A percentile compares a stretch with the other conserved stretches of the same genome.
Conservation (phyloP, 2,888 invertebrate species). For the Orthosia cruda region DNA sequence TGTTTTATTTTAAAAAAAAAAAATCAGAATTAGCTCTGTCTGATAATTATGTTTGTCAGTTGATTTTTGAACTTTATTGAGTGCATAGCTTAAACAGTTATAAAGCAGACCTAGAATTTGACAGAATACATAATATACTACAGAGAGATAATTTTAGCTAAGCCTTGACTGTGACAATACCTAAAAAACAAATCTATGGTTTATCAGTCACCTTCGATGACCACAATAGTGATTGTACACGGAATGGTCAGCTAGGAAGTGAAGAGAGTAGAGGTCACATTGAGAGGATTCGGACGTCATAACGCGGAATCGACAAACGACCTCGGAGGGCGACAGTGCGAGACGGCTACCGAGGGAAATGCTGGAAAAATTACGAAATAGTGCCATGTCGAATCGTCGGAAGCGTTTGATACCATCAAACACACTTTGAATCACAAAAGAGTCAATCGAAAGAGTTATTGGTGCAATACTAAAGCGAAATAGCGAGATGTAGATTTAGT, state of each 20-base stretch:
- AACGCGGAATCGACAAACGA: constrained; percentile 79
- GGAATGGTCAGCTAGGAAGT: constrained; percentile 78
- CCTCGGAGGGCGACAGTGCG: constrained; percentile 72
- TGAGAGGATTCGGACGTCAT: constrained; percentile 76
- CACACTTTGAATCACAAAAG: constrained; percentile 29
- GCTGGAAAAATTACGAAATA: constrained; percentile 59
- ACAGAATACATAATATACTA: not conserved
- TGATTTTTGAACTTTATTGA: too few species aligned
- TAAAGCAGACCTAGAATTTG: not conserved
- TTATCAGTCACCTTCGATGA: constrained; percentile 56
- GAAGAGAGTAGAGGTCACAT: constrained; percentile 67
- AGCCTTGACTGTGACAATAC: constrained; percentile 7
- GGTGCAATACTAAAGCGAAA: constrained; percentile 6
- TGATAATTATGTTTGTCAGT: not conserved
- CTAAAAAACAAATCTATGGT: constrained; percentile 21
- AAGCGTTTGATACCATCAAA: constrained; percentile 51
- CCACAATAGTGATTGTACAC: constrained; percentile 53
- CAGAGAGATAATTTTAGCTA: not conserved
- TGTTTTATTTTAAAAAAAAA: not conserved
- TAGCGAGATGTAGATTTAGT: constrained; percentile 7
- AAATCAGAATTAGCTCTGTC: not conserved
- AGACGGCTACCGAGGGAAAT: constrained; percentile 66
- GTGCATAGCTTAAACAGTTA: too few species aligned
- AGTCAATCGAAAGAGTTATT: not conserved
- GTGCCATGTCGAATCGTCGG: constrained; percentile 52